Percentiles rank a stretch among this genome's conserved stretches.
Evolutionary conservation across 2,888 invertebrate species (phyloP).

Genomic region (Dicyrtoma fusca): DNA sequence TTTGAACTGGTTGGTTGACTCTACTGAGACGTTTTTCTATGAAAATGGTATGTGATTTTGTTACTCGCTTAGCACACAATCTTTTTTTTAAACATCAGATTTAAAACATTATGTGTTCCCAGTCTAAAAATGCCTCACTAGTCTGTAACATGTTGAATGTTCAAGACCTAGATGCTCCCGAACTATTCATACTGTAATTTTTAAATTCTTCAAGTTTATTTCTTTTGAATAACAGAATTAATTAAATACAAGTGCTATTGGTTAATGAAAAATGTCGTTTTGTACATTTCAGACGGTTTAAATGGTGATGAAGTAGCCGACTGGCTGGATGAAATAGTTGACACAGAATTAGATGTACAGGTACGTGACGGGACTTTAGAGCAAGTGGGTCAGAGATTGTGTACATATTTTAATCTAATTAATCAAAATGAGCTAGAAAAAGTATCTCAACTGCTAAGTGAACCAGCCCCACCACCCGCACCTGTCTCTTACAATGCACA

Average conservation of each 20-base stretch:
- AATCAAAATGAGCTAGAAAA: background rate
- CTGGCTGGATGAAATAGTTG: slow-evolving; percentile 33
- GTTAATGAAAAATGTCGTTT: background rate
- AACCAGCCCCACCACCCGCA: background rate
- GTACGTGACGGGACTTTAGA: slow-evolving; percentile 35
- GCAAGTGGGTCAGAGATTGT: slow-evolving; percentile 20
- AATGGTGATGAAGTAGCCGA: slow-evolving; percentile 34
- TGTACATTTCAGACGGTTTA: slow-evolving; percentile 12
- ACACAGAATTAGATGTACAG: slow-evolving; percentile 30
- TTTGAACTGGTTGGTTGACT: slow-evolving; percentile 18
- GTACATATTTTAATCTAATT: slow-evolving; percentile 28
- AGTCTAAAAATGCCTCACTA: too few species aligned
- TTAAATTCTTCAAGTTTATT: too few species aligned
- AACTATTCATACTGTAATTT: too few species aligned
- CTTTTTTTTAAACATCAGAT: background rate
- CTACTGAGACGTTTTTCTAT: slow-evolving; percentile 25
- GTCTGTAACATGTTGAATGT: too few species aligned
- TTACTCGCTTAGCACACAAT: background rate
- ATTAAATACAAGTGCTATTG: too few species aligned
- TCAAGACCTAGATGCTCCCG: too few species aligned
- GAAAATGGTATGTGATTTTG: slow-evolving; percentile 31
- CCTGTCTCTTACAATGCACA: slow-evolving; percentile 16
- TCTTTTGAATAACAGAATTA: too few species aligned
- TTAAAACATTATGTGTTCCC: too few species aligned
- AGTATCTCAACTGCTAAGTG: slow-evolving; percentile 14